These are phyloP conservation scores for Tholera decimalis DNA, from an alignment of 2,888 invertebrate genomes.

Conservation along the genomic window DNA sequence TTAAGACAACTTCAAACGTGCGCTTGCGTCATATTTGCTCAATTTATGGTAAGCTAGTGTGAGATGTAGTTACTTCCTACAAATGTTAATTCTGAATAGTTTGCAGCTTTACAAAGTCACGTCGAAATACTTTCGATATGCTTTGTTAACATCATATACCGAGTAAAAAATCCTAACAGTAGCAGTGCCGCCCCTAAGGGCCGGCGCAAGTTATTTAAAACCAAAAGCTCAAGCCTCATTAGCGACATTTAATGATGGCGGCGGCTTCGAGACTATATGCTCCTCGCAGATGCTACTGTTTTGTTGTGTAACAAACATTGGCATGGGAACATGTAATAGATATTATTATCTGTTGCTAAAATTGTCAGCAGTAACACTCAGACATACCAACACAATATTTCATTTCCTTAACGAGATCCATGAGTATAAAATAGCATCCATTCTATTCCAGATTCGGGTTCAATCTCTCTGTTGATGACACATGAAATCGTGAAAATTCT, in stretches of 20 bases:
- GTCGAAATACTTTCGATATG: constrained; percentile 80
- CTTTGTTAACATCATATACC: constrained; percentile 83
- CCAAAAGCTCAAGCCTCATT: constrained; percentile 90
- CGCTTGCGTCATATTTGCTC: constrained; percentile 66
- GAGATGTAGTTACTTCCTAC: constrained; percentile 38
- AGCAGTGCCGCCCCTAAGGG: constrained; percentile 83
- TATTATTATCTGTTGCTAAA: constrained; percentile 53
- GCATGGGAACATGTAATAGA: constrained; percentile 65
- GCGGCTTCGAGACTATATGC: constrained; percentile 81
- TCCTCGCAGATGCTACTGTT: constrained; percentile 77
- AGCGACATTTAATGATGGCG: constrained; percentile 90
- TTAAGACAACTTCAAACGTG: constrained; percentile 68
- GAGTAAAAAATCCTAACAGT: constrained; percentile 85
- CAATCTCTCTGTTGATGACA: constrained; percentile 45
- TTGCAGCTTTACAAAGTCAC: constrained; percentile 82
- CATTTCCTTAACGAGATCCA: constrained; percentile 49
- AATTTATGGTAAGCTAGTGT: constrained; percentile 56
- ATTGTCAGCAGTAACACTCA: constrained; percentile 32
- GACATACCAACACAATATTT: constrained; percentile 46
- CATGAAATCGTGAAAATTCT: constrained; percentile 55
- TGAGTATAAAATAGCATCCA: constrained; percentile 33
- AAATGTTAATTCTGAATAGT: constrained; percentile 51
- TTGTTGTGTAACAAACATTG: constrained; percentile 69
- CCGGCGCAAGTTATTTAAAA: constrained; percentile 88
- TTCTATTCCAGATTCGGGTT: constrained; percentile 36